phyloP scores from a whole-genome alignment of 1,140 invertebrate genomes.

The Drosophila subobscura region DNA sequence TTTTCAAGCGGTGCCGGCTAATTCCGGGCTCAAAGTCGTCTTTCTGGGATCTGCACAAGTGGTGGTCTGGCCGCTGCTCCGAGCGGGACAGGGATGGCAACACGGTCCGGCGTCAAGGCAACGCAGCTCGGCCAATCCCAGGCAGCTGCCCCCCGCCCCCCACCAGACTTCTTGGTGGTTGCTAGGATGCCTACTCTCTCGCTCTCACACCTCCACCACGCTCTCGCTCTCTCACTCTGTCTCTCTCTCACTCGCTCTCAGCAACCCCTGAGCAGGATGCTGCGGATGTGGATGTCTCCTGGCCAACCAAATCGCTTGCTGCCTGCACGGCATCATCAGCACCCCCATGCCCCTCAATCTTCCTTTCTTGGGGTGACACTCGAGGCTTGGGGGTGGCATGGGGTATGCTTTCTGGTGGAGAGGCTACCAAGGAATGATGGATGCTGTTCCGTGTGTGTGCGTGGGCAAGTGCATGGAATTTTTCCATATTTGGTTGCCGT shows the following conservation, averaged over 20 bases:
- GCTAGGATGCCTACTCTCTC: slow-evolving; percentile 57
- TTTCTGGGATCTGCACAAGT: slow-evolving; percentile 78
- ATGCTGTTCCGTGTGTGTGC: neutral
- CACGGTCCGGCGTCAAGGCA: slow-evolving; percentile 64
- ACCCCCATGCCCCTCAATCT: slow-evolving; percentile 2
- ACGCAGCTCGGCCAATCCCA: slow-evolving; percentile 70
- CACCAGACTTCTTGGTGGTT: slow-evolving; percentile 50
- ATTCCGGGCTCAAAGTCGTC: slow-evolving; percentile 79
- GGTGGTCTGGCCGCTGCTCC: slow-evolving; percentile 34
- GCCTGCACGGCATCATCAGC: slow-evolving; percentile 44
- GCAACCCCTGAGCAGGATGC: slow-evolving; percentile 66
- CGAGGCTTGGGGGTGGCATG: neutral
- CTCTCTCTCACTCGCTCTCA: slow-evolving; percentile 14
- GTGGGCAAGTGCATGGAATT: slow-evolving; percentile 27
- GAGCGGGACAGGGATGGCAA: slow-evolving; percentile 57
- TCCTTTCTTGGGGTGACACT: neutral
- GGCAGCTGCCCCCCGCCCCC: slow-evolving; percentile 28
- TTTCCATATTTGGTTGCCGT: slow-evolving; percentile 50
- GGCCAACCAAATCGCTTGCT: slow-evolving; percentile 77
- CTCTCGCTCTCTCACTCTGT: neutral
- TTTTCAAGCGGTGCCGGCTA: slow-evolving; percentile 62
- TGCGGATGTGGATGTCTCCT: slow-evolving; percentile 47
- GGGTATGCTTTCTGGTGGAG: neutral
- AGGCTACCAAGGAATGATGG: slow-evolving; percentile 2
- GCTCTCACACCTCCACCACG: slow-evolving; percentile 5